Evolutionary conservation across 2,888 invertebrate species (phyloP), one percentile per base, ranked within the genome.

Genomic region (Dynastes hyllus): DNA sequence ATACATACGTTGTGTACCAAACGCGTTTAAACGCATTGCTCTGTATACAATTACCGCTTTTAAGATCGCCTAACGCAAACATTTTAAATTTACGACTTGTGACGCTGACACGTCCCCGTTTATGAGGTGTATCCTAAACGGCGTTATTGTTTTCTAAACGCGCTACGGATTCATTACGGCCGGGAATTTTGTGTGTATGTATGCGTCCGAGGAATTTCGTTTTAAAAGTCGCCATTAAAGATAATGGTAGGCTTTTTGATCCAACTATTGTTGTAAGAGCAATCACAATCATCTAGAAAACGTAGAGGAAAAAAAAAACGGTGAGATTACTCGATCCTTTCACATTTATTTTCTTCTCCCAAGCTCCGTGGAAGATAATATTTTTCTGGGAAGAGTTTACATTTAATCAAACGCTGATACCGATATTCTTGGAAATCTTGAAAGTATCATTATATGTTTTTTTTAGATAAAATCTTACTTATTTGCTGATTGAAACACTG

Each of bases 41-140:
- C 61, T 61, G 61, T 75, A 75, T 55, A 75, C 73, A 75, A 75
- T 75, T 75, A 75, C 73, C 73, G 73, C 61, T 45, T 75, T 75
- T 61, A 75, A 22, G 32, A 61, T 58, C 73, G 73, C 45, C 45
- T 75, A 75, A 61, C 55, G 73, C 73, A 75, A 75, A 75, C 73
- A 75, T 75, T 75, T 75, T 75, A 75, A 61, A 37, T 75, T 75
- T 75, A 75, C 45, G 73, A 75, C 61, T 75, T 50, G 61, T 63
- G 73, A 75, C 73, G 61, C 40, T 75, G 63, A 40, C 73, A 40
- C 73, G 73, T 75, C 73, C 45, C 55, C 73, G 63, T 75, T 75
- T 75, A 75, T 75, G 63, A 75, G 73, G 73, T 63, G 73, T 75
- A 75, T 75, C 73, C 61, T 75, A 75, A 75, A 75, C 73, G 73